A percentile compares a stretch with the other conserved stretches of the same genome.
These are phyloP conservation scores for Eleutherodactylus coqui DNA, from an alignment of 2,797 vertebrate species.

Conservation along the genomic window DNA sequence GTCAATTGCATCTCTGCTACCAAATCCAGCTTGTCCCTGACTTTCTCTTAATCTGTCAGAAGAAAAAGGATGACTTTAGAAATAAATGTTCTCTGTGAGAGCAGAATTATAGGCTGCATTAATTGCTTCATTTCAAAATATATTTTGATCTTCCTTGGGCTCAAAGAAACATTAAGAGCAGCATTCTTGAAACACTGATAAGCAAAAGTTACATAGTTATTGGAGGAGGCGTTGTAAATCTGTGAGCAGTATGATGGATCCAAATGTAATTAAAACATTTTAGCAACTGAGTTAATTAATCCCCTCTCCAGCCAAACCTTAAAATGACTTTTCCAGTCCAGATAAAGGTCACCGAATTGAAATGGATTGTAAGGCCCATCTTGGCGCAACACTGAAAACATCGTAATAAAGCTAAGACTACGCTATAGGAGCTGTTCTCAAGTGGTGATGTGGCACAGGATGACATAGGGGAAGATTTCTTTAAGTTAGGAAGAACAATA, in stretches of 20 bases:
- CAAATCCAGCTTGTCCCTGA: slow-evolving; percentile 19
- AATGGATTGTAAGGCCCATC: slow-evolving; percentile 12
- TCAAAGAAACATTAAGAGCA: slow-evolving; percentile 44
- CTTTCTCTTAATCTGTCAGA: slow-evolving; percentile 37
- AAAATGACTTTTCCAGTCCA: slow-evolving; percentile 48
- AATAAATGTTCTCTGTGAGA: slow-evolving; percentile 28
- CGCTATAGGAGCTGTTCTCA: not conserved
- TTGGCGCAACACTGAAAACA: slow-evolving; percentile 3
- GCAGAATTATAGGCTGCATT: slow-evolving; percentile 42
- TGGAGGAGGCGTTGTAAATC: slow-evolving; percentile 44
- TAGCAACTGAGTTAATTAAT: slow-evolving; percentile 52
- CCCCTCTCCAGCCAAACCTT: slow-evolving; percentile 46
- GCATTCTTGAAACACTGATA: slow-evolving; percentile 49
- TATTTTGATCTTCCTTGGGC: slow-evolving; percentile 49
- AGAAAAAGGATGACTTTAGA: slow-evolving; percentile 35
- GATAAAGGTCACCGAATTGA: slow-evolving; percentile 28
- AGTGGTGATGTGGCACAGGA: not conserved
- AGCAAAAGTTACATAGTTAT: slow-evolving; percentile 44
- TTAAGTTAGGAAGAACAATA: not conserved
- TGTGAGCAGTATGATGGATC: slow-evolving; percentile 41
- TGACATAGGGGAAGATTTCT: not conserved
- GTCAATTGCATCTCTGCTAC: slow-evolving; percentile 30
- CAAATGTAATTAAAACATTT: slow-evolving; percentile 51
- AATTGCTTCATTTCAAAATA: slow-evolving; percentile 55
- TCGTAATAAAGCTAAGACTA: not conserved